phyloP scores from a whole-genome alignment of 2,888 invertebrate species.

The Carabus problematicus region DNA sequence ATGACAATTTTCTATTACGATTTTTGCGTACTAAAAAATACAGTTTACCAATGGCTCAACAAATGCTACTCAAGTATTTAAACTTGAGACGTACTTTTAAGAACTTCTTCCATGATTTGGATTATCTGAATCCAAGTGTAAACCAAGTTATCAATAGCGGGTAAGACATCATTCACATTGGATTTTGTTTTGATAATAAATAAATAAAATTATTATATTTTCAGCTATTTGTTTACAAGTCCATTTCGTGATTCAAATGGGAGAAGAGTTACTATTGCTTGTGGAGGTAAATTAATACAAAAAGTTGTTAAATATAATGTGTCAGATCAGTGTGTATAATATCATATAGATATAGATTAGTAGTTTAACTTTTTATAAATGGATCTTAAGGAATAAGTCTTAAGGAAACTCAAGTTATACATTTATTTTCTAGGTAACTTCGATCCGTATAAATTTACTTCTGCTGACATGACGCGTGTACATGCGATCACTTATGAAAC shows the following conservation, averaged over 20 bases:
- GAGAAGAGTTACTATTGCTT: conserved; percentile 74
- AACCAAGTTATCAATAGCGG: conserved; percentile 72
- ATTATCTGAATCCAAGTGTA: conserved; percentile 68
- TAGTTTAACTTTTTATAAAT: too few relatives aligned
- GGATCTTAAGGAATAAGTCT: not conserved
- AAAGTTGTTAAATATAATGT: conserved; percentile 2
- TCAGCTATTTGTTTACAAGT: conserved; percentile 75
- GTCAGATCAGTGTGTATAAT: conserved; percentile 4
- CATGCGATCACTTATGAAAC: conserved; percentile 78
- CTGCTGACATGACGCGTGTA: conserved; percentile 74
- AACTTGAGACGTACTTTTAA: conserved; percentile 75
- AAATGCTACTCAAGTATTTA: conserved; percentile 78
- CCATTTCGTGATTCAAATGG: conserved; percentile 77
- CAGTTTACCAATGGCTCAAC: conserved; percentile 80
- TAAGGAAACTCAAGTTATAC: conserved; percentile 15
- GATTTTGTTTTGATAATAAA: too few relatives aligned
- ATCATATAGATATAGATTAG: not conserved
- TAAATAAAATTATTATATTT: conserved; percentile 49
- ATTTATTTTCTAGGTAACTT: conserved; percentile 65
- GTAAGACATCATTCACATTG: conserved; percentile 55
- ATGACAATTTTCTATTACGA: conserved; percentile 75
- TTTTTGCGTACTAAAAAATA: conserved; percentile 81
- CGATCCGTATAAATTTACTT: conserved; percentile 70
- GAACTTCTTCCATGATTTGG: conserved; percentile 69
- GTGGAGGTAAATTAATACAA: conserved; percentile 63